phyloP scores from a whole-genome alignment of 37 sponge, comb jelly and placozoan species.

The Haliclona indistincta region DNA sequence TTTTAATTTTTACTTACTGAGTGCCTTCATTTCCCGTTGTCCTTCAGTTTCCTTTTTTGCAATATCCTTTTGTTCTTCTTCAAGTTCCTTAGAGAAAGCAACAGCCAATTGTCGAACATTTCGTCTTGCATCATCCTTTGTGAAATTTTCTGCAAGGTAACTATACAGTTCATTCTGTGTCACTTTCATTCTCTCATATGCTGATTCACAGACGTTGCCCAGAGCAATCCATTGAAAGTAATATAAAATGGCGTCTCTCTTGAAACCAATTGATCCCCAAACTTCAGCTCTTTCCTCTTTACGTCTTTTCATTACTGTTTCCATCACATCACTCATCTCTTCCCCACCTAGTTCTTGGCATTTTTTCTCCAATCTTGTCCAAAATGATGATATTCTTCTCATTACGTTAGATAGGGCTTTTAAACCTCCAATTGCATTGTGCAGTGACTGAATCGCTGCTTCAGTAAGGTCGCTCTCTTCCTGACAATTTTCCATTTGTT shows the following conservation, averaged over 20 bases:
- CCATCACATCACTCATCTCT: slow-evolving; percentile 27
- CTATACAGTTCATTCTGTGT: slow-evolving; percentile 54
- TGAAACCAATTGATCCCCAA: slow-evolving; percentile 44
- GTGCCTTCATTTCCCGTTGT: too few species aligned
- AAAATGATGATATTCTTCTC: slow-evolving; percentile 59
- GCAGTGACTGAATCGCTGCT: slow-evolving; percentile 40
- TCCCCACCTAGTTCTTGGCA: slow-evolving; percentile 29
- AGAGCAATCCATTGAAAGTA: slow-evolving; percentile 68
- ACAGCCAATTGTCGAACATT: slow-evolving; percentile 36
- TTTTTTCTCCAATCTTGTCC: slow-evolving; percentile 59
- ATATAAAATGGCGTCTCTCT: slow-evolving; percentile 40
- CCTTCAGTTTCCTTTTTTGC: too few species aligned
- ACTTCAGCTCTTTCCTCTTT: slow-evolving; percentile 37
- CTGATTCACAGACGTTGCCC: slow-evolving; percentile 25
- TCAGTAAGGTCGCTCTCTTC: slow-evolving; percentile 28
- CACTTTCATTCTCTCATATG: slow-evolving; percentile 44
- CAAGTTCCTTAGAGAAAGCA: slow-evolving; percentile 4
- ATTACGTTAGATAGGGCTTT: slow-evolving; percentile 60
- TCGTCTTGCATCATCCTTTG: slow-evolving; percentile 22
- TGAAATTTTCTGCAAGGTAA: slow-evolving; percentile 62
- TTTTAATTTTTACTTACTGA: too few species aligned
- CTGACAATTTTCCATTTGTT: slow-evolving; percentile 15
- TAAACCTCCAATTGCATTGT: slow-evolving; percentile 54
- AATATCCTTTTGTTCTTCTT: slow-evolving; percentile 18
- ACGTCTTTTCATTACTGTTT: slow-evolving; percentile 28